A percentile compares a stretch with the other conserved stretches of the same genome.
phyloP scores from a whole-genome alignment of 2,888 invertebrate genomes.

The Sinotaia quadrata region DNA sequence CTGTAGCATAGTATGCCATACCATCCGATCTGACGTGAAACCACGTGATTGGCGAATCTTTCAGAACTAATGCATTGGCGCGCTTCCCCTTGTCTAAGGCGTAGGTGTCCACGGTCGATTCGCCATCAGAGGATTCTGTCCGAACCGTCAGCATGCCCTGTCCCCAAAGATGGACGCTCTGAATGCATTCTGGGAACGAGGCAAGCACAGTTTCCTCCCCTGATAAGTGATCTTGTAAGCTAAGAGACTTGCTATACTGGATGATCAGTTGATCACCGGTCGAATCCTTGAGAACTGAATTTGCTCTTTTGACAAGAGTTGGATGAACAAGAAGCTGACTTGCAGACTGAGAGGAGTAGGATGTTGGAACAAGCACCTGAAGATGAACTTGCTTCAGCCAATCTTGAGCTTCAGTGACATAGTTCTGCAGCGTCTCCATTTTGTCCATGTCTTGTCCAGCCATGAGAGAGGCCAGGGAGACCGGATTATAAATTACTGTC shows the following conservation, averaged over 20 bases:
- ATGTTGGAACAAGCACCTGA: constrained; percentile 32
- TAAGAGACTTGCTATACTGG: constrained; percentile 20
- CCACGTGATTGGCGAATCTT: constrained; percentile 28
- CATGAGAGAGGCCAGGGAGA: constrained; percentile 36
- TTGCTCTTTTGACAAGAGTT: constrained; percentile 13
- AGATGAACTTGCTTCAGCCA: constrained; percentile 42
- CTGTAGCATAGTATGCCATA: constrained; percentile 22
- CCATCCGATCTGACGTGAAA: constrained; percentile 26
- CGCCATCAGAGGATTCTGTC: not conserved
- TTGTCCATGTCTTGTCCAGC: constrained; percentile 27
- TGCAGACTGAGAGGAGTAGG: constrained; percentile 24
- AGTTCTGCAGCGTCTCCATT: constrained; percentile 2
- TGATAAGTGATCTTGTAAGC: constrained; percentile 22
- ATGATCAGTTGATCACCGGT: constrained; percentile 16
- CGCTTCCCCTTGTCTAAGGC: constrained; percentile 29
- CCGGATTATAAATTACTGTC: constrained; percentile 33
- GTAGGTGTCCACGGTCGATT: constrained; percentile 20
- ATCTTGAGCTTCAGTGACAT: constrained; percentile 31
- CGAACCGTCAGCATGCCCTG: constrained; percentile 22
- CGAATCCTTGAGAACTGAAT: constrained; percentile 6
- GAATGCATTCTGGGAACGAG: constrained; percentile 19
- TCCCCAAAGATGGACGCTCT: constrained; percentile 27
- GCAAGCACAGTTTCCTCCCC: constrained; percentile 27
- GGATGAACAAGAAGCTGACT: constrained; percentile 29
- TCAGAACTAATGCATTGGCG: constrained; percentile 21